phyloP scores from a whole-genome alignment of 1,140 invertebrate species.

The Episyrphus balteatus region DNA sequence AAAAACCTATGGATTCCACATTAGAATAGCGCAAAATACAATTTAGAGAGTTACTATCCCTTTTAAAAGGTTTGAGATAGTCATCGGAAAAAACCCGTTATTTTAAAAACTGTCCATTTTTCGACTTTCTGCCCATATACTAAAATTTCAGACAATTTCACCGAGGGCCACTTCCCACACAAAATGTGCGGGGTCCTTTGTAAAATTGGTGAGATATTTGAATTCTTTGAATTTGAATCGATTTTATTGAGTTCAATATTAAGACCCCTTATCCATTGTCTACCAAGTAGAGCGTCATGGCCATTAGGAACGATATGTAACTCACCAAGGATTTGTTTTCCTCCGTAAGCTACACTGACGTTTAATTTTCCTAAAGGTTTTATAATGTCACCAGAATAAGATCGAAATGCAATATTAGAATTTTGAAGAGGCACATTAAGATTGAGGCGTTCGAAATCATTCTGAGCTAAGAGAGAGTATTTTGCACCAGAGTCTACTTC shows the following conservation, averaged over 20 bases:
- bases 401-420: background rate
- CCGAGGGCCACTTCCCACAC: too few relatives aligned
- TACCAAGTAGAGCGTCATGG: background rate
- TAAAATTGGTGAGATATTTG: background rate
- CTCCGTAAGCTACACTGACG: background rate
- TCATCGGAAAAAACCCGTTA: too few relatives aligned
- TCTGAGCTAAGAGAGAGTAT: background rate
- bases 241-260: too few relatives aligned
- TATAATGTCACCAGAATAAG: background rate
- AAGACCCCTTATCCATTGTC: conserved; percentile 1
- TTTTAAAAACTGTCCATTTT: too few relatives aligned
- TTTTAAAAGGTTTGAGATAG: too few relatives aligned
- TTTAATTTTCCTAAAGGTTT: background rate
- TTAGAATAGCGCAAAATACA: too few relatives aligned
- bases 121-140: too few relatives aligned
- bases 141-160: too few relatives aligned
- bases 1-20: too few relatives aligned
- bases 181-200: background rate
- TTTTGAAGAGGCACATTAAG: background rate
- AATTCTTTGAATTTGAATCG: background rate
- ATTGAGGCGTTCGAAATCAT: background rate
- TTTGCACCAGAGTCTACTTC: conserved; percentile 1
- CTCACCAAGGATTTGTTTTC: background rate
- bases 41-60: too few relatives aligned
- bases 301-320: background rate